Evolutionary conservation across 2,888 invertebrate genomes (phyloP), one percentile per base, ranked within the genome.

Genomic region (Sinhomidia bicolor): DNA sequence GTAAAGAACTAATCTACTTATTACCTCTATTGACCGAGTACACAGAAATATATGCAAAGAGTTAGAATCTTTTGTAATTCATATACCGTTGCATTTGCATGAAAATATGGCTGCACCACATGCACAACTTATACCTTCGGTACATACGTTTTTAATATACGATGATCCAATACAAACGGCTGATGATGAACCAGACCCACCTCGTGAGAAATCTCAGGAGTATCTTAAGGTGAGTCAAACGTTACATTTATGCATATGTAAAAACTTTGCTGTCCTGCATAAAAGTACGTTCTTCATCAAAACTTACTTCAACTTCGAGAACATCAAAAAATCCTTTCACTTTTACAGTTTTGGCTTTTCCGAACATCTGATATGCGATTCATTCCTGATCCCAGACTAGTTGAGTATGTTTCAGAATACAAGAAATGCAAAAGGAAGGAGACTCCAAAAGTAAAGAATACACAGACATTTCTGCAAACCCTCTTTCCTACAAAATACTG

Each of bases 401-500:
- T 85, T 23, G 88, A 89, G 2, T 88, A 89, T 44, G 85, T 89
- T 7, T 29, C 88, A 0, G 88, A 89, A 32, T 85, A 89, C 78
- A 89, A 89, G 62, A 83, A 88, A 36, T 89, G 88, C 17, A 47
- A 81, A 26, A 85, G 88, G 47, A 88, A 89, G 17, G 80, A 81
- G 12, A 47, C 57, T 0, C 81, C 84, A 1, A 20, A 71, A 0
- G 17, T 44, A 20, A 89, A 85, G 44, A 88, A 60, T 29, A 74
- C 51, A 0, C n/a, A 65, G n/a, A 47, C 17, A 14, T 88, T 89
- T 62, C 60, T 89, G 54, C 85, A 89, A 62, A 82, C 51, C 10
- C 41, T 89, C 17, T 89, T 87, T 79, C 89, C 89, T 0, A 89
- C 84, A 1, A 84, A 85, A 26, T 89, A 89, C 26, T 89, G 89